Conservation (phyloP, 2,797 vertebrate species). For the Meda fulgida region DNA sequence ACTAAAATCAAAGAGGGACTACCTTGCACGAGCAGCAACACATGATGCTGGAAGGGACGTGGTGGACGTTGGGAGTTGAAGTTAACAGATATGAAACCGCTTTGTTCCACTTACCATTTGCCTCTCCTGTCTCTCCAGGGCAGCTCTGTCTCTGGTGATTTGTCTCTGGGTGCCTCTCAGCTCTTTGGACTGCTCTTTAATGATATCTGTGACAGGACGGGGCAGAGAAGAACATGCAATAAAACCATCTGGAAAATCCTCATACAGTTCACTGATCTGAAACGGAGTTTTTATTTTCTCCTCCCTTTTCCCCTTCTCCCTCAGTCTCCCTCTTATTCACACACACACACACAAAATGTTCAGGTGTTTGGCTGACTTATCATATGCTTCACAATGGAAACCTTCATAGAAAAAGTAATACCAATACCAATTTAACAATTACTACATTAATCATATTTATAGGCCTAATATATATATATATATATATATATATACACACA, state of each 20-base stretch:
- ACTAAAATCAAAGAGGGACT: background rate
- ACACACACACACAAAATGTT: background rate
- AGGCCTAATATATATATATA: background rate
- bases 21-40: background rate
- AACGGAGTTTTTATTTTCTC: constrained; percentile 18
- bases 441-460: too few relatives aligned
- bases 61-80: constrained; percentile 27
- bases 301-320: background rate
- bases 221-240: constrained; percentile 41
- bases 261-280: constrained; percentile 54
- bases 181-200: constrained; percentile 95
- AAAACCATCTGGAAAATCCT: constrained; percentile 55
- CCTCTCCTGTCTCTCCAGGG: constrained; percentile 96
- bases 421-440: too few relatives aligned
- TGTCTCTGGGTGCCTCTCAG: constrained; percentile 94
- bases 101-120: constrained; percentile 88
- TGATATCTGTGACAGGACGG: constrained; percentile 82
- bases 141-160: constrained; percentile 92
- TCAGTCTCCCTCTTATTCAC: background rate
- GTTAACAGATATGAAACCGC: constrained; percentile 21
- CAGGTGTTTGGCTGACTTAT: background rate
- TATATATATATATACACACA: accelerated
- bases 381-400: background rate
- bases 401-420: too few relatives aligned
- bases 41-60: background rate